Base-by-base conservation (phyloP, 2,888 invertebrate genomes). In the Parnassius apollo region DNA sequence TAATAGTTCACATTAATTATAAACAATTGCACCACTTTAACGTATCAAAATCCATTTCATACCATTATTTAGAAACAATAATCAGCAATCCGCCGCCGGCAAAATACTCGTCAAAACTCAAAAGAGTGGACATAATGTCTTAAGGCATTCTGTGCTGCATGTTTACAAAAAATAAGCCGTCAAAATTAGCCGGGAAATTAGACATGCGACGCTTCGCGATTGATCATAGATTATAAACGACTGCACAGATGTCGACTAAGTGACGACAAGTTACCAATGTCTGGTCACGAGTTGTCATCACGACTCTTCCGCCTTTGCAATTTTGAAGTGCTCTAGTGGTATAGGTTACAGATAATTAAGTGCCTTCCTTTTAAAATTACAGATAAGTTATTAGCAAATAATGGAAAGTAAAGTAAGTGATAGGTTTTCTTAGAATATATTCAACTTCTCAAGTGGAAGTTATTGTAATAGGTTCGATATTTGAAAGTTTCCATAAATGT, bases 211-310 rank as follows among this genome's bases (percentile, higher is more conserved):
- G 63, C 59, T 46, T 44, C 35, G 50, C 54, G 54, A 55, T 62
- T 50, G 59, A 54, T 42, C 63, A 55, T 46, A 59, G 63, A 63
- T 63, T 56, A 57, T 52, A 52, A 56, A 59, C 56, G 50, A 63
- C n/a, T n/a, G 59, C 51, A 46, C 63, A 63, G 63, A 63, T 59
- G 59, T 10, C 48, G 48, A 12, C 35, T 57, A n/a, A 53, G 12
- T 13, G 63, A 51, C 45, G 55, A 63, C 63, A 59, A 56, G 63
- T 63, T 59, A 48, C 45, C 35, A 50, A 50, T 59, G 51, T 49
- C 53, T 25, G 44, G 64, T 65, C 66, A 68, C 66, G 68, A 68
- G 4, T 25, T 48, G 51, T 42, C 44, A 59, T 66, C 68, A 68
- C 68, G 66, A 62, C 25, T 64, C 60, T 68, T 68, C 68, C 68